Base-by-base conservation (phyloP, 2,797 vertebrate species). In the Sphenodon punctatus region DNA sequence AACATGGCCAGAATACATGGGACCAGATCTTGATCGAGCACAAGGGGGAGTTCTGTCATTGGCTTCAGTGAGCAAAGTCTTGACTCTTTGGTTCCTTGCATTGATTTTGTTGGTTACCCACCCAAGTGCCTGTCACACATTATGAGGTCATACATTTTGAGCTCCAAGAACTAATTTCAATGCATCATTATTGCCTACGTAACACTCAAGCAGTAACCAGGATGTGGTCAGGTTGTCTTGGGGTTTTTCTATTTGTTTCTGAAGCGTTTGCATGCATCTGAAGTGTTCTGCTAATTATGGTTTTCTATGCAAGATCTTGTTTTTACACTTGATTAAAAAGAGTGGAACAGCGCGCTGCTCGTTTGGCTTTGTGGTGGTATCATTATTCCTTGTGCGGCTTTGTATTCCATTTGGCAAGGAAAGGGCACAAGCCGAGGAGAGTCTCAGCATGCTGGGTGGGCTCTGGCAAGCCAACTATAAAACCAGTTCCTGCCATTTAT, bases 81-180 rank as follows among this genome's bases (percentile, higher is more conserved):
- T 25, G 48, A n/a, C 17, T 17, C 41, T 65, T 85, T 71, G 78
- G 46, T n/a, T 43, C 81, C 88, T 53, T 63, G 36, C 49, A 32
- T 75, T 73, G 27, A 79, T 88, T 87, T 86, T 56, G 27, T n/a
- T 8, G 36, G 86, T 89, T 91, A 65, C 75, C 23, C 74, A 82
- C 46, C 59, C 55, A 88, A 88, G 81, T 55, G n/a, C 12, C 74
- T 80, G 64, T 80, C 78, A 90, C 42, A 60, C 80, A 67, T 78
- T 83, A 15, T 9, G 27, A 87, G 86, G 74, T 46, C 51, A 56
- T 73, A 38, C 14, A 5, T 38, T 3, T 36, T 60, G 45, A 59
- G 3, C 53, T 60, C 58, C 64, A 68, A 61, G 51, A 59, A 38
- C 25, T 38, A 25, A n/a, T 42, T 80, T 90, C 81, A 2, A 0